These are phyloP conservation scores for Drymodes brunneopygia DNA, from an alignment of 2,113 vertebrate species.

Conservation along the genomic window DNA sequence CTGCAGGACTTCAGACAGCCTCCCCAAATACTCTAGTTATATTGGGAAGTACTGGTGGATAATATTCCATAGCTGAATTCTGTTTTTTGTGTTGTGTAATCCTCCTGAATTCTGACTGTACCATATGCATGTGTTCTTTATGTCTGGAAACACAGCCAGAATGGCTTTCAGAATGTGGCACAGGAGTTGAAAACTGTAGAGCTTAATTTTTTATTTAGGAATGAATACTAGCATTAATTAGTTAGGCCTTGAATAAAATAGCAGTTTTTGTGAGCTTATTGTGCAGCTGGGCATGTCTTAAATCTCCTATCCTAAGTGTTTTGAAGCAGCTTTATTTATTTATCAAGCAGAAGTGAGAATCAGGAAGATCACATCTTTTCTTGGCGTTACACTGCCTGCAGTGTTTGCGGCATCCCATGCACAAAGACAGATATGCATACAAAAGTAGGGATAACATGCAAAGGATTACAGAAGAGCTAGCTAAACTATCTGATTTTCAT, in stretches of 20 bases:
- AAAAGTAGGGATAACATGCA: not conserved
- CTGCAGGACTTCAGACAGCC: not conserved
- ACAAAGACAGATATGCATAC: not conserved
- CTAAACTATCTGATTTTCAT: not conserved
- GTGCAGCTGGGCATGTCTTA: not conserved
- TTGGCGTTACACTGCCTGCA: not conserved
- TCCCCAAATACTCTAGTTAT: not conserved
- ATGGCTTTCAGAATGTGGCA: not conserved
- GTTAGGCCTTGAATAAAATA: not conserved
- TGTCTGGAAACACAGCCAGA: not conserved
- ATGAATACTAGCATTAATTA: not conserved
- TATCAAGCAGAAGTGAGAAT: not conserved
- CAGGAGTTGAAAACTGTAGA: not conserved
- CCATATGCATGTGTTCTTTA: not conserved
- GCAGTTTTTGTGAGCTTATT: not conserved
- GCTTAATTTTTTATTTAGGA: conserved; percentile 2
- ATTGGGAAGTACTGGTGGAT: not conserved
- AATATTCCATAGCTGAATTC: not conserved
- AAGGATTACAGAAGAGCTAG: not conserved
- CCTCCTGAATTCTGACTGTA: not conserved
- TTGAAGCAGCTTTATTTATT: not conserved
- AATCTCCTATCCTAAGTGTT: not conserved
- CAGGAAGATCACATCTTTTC: not conserved
- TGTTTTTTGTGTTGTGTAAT: not conserved
- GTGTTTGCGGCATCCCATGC: not conserved